These are phyloP conservation scores for Astropecten irregularis DNA, from an alignment of 53 echinoderm and acorn worm species.

Conservation along the genomic window DNA sequence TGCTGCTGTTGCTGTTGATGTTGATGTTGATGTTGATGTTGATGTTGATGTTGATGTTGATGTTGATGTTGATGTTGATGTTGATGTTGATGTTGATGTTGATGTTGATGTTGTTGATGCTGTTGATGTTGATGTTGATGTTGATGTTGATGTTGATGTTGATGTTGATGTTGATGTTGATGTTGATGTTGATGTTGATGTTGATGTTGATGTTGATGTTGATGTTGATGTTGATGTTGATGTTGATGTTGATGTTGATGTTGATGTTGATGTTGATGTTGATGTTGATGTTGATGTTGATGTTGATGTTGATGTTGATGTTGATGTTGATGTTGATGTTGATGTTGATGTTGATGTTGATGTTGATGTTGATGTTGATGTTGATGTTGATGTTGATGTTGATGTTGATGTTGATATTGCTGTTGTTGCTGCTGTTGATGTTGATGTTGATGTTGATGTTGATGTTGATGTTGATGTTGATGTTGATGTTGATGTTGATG, in stretches of 20 bases:
- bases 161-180: not conserved
- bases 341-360: not conserved
- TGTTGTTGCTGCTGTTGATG: not conserved
- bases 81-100: not conserved
- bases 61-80: not conserved
- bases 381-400: not conserved
- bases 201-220: not conserved
- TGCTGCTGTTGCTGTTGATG: not conserved
- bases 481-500: too few relatives aligned
- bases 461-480: too few relatives aligned
- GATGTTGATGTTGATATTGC: not conserved
- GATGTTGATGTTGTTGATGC: not conserved
- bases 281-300: not conserved
- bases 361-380: not conserved
- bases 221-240: not conserved
- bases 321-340: not conserved
- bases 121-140: not conserved
- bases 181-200: not conserved
- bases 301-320: not conserved
- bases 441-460: not conserved
- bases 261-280: not conserved
- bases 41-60: too few relatives aligned
- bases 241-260: not conserved
- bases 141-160: not conserved
- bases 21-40: too few relatives aligned